Base-by-base conservation (phyloP, 1,140 invertebrate genomes). In the Neotoxoptera formosana region DNA sequence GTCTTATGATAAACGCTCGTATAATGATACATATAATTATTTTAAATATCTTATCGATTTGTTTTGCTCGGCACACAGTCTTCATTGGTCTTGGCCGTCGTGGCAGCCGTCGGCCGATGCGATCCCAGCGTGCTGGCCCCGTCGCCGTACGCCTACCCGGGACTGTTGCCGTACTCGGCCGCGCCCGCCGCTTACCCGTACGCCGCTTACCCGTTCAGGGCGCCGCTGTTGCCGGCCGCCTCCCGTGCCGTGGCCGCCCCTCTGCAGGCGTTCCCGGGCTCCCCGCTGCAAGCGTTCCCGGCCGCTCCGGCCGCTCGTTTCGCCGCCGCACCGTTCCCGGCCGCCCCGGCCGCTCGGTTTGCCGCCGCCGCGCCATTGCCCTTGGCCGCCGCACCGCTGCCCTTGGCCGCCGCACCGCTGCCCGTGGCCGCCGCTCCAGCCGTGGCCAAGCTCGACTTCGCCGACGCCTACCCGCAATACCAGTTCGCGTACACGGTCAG, bases 401-500 rank as follows among this genome's bases (percentile, higher is more conserved):
- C 93, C 88, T n/a, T 51, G n/a, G 87, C 36, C 88, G 95, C 95
- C 94, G 95, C 95, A 51, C 95, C 96, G 94, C 93, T 41, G 4
- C 94, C 94, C 41, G 94, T 94, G 45, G 93, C 94, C 7, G 90
- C 94, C 91, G 94, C 91, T 0, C 89, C 93, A 0, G 93, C 91
- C n/a, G 89, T 94, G 8, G 90, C 94, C 34, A 56, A 93, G 17
- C 23, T 76, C 23, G 94, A 94, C 90, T 94, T 91, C 94, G 90
- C 93, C 23, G 94, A 94, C 90, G 92, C 94, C 1, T 94, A 95
- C 93, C 95, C 95, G 1, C 95, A 95, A 60, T 96, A 96, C 95
- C 95, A 95, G 94, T 96, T 96, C 94, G 95, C 95, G 23, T 96
- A 96, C 95, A 95, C 95, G 48, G 96, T 96, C 45, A 94, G 95